Evolutionary conservation across 2,113 vertebrate genomes (phyloP).

Genomic region (Condylura cristata): DNA sequence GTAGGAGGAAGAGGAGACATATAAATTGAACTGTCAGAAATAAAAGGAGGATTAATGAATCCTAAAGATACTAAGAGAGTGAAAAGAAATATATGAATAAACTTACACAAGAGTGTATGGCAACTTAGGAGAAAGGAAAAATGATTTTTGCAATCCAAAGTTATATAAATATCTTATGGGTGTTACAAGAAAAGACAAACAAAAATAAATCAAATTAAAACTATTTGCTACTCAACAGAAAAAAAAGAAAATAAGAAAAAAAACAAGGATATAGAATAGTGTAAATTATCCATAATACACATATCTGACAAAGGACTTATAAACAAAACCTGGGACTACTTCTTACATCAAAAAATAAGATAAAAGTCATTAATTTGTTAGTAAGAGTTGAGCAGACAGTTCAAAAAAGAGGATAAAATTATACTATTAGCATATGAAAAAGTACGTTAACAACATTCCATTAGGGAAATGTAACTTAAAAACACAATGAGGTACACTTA

Average conservation of each 20-base stretch:
- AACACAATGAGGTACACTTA: background rate
- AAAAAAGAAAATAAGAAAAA: background rate
- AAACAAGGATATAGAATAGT: background rate
- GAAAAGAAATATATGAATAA: background rate
- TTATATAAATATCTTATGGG: background rate
- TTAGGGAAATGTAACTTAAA: background rate
- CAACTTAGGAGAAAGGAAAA: background rate
- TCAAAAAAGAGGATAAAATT: background rate
- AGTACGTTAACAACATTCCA: background rate
- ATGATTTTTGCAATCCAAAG: background rate
- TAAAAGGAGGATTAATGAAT: background rate
- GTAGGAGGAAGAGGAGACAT: background rate
- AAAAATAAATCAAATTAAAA: background rate
- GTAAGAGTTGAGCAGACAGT: background rate
- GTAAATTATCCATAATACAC: background rate
- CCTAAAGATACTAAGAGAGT: background rate
- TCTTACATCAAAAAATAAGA: background rate
- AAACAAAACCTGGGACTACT: background rate
- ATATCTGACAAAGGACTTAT: background rate
- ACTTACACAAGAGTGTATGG: background rate
- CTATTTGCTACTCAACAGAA: background rate
- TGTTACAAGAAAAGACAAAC: background rate
- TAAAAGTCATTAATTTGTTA: background rate
- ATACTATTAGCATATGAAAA: background rate
- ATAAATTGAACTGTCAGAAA: background rate